phyloP scores from a whole-genome alignment of 2,113 vertebrate species.

The Plecturocebus donacophilus region DNA sequence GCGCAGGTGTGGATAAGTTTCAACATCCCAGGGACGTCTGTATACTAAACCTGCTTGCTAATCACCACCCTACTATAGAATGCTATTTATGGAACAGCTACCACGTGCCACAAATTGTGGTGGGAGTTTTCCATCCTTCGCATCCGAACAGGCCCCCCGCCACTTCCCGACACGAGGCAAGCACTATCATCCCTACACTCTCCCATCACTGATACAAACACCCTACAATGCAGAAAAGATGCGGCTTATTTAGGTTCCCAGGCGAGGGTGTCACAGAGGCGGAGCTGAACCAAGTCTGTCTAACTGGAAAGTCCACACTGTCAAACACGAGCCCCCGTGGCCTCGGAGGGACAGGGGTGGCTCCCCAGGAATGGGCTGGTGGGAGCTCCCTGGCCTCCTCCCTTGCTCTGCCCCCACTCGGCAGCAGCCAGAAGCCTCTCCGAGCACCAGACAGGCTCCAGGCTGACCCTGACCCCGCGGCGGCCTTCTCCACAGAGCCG shows the following conservation, averaged over 20 bases:
- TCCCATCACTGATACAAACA: neutral
- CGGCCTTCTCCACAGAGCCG: neutral
- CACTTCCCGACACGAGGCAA: neutral
- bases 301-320: constrained; percentile 33
- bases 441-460: neutral
- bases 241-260: neutral
- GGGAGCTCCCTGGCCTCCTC: neutral
- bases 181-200: neutral
- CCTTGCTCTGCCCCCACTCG: neutral
- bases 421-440: neutral
- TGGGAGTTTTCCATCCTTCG: neutral
- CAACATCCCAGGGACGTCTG: neutral
- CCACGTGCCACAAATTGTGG: neutral
- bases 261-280: neutral
- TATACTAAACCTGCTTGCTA: neutral
- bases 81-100: neutral
- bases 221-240: neutral
- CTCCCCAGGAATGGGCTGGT: neutral
- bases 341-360: neutral
- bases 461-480: neutral
- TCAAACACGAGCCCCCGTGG: neutral
- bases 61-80: neutral
- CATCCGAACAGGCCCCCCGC: neutral
- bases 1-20: neutral
- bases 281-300: neutral